Percentiles rank a stretch among this genome's conserved stretches.
Evolutionary conservation across 2,797 vertebrate genomes (phyloP).

Genomic region (Gymnocypris eckloni): DNA sequence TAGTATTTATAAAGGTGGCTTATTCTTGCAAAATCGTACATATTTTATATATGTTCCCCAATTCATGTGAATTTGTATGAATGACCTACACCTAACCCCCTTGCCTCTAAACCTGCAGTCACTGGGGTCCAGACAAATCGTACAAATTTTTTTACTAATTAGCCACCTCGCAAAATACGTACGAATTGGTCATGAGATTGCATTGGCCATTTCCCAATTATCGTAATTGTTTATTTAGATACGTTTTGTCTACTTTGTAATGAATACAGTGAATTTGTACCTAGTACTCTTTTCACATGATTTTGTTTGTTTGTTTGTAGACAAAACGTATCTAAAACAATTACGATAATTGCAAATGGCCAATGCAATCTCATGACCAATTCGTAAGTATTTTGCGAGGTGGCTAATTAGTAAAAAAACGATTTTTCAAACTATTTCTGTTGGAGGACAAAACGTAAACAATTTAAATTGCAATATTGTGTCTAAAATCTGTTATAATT

Average conservation of each 20-base stretch:
- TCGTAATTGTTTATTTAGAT: not conserved
- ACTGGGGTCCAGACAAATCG: not conserved
- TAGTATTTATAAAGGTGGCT: not conserved
- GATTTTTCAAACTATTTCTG: not conserved
- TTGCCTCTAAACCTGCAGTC: not conserved
- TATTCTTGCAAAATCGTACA: not conserved
- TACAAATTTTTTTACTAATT: not conserved
- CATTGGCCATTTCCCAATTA: not conserved
- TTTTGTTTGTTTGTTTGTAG: not conserved
- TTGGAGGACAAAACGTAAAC: not conserved
- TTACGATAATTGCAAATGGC: no score
- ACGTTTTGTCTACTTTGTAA: no score
- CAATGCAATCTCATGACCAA: no score
- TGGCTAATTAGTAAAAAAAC: no score
- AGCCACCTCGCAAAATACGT: not conserved
- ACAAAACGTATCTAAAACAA: no score
- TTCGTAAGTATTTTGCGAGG: no score
- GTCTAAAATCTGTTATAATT: not conserved
- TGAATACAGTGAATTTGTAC: no score
- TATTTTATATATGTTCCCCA: not conserved
- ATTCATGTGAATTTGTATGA: not conserved
- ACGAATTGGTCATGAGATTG: not conserved
- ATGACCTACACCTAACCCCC: not conserved
- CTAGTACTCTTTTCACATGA: no score
- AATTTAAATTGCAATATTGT: not conserved